phyloP scores from a whole-genome alignment of 2,888 invertebrate genomes.

The Parnassius mnemosyne region DNA sequence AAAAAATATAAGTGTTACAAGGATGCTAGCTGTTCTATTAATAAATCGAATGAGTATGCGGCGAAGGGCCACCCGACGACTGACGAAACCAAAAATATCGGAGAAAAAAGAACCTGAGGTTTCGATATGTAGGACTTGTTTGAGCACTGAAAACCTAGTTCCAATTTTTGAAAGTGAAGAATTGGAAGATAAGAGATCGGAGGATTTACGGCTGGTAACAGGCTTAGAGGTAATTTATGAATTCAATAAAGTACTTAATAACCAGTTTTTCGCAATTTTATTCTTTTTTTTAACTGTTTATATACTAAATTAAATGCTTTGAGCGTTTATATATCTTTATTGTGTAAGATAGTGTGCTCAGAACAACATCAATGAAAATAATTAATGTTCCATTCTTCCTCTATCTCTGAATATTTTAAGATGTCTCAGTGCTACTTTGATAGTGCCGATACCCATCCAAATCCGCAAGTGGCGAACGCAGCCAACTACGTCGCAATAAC shows the following conservation, averaged over 20 bases:
- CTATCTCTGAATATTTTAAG: too few relatives aligned
- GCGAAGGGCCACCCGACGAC: slow-evolving; percentile 31
- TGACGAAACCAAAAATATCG: slow-evolving; percentile 18
- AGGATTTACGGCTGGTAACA: slow-evolving; percentile 49
- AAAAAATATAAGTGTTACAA: slow-evolving; percentile 16
- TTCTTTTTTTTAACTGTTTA: neutral
- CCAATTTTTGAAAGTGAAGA: slow-evolving; percentile 50
- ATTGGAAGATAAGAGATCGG: slow-evolving; percentile 42
- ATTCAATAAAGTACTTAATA: neutral
- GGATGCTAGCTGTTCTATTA: slow-evolving; percentile 50
- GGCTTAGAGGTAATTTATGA: slow-evolving; percentile 48
- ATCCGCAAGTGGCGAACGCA: too few relatives aligned
- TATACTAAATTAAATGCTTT: neutral
- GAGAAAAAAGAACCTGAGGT: slow-evolving; percentile 24
- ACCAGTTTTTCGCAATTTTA: neutral
- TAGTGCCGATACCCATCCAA: too few relatives aligned
- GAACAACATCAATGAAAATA: too few relatives aligned
- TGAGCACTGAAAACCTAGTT: slow-evolving; percentile 47
- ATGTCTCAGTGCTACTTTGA: too few relatives aligned
- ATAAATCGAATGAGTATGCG: slow-evolving; percentile 42
- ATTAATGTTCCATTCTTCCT: too few relatives aligned
- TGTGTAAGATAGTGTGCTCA: neutral
- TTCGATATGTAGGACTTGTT: slow-evolving; percentile 53
- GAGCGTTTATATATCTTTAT: neutral
- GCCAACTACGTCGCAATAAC: too few relatives aligned